Conservation (phyloP, 1,140 invertebrate genomes). For the Drosophila repleta region DNA sequence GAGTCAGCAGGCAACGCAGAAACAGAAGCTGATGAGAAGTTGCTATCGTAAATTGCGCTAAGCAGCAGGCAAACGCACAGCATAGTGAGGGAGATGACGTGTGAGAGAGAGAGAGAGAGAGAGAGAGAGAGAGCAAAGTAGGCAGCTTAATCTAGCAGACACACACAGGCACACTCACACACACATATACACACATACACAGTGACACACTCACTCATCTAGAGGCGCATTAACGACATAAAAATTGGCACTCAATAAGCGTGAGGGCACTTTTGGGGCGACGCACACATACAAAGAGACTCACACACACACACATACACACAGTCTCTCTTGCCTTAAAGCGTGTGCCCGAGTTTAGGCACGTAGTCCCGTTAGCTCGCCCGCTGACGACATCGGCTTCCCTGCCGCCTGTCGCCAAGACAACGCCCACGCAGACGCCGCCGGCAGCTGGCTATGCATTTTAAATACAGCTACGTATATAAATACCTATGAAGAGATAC, state of each 20-base stretch:
- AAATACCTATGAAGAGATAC: slow-evolving; percentile 46
- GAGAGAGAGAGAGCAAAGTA: slow-evolving; percentile 5
- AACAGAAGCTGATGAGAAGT: background rate
- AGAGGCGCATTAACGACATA: slow-evolving; percentile 64
- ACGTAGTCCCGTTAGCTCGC: slow-evolving; percentile 15
- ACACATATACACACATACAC: slow-evolving; percentile 7
- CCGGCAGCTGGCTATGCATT: slow-evolving; percentile 52
- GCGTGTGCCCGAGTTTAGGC: slow-evolving; percentile 5
- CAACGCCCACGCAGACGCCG: background rate
- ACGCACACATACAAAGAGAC: slow-evolving; percentile 16
- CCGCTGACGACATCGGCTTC: background rate
- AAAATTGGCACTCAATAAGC: slow-evolving; percentile 81
- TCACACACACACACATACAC: slow-evolving; percentile 21
- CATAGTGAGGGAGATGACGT: too few relatives aligned
- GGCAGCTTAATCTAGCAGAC: slow-evolving; percentile 52
- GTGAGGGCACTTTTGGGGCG: slow-evolving; percentile 69
- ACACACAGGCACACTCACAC: slow-evolving; percentile 10
- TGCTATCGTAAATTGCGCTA: slow-evolving; percentile 44
- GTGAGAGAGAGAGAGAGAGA: slow-evolving; percentile 29
- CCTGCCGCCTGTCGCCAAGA: background rate
- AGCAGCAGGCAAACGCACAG: slow-evolving; percentile 31
- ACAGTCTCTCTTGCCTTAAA: background rate
- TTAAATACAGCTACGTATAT: slow-evolving; percentile 57
- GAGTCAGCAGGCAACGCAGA: background rate
- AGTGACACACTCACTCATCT: background rate